phyloP scores from a whole-genome alignment of 2,797 vertebrate species.

The Diplodus sargus region DNA sequence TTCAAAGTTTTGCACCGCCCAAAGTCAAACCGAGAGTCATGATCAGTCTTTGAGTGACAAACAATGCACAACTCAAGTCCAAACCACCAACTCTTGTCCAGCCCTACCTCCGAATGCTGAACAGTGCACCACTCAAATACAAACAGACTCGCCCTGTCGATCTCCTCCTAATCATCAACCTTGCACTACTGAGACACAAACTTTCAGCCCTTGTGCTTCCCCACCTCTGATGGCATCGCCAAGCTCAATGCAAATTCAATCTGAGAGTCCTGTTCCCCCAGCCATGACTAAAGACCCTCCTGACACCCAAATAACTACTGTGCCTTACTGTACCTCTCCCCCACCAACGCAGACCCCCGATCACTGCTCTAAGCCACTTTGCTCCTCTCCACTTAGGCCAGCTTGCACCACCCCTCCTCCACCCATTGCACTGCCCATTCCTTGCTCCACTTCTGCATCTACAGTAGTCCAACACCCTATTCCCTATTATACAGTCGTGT shows the following conservation, averaged over 20 bases:
- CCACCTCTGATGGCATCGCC: slow-evolving; percentile 30
- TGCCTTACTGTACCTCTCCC: slow-evolving; percentile 80
- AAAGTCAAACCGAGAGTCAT: slow-evolving; percentile 72
- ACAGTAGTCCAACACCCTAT: slow-evolving; percentile 42
- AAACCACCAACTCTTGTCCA: slow-evolving; percentile 50
- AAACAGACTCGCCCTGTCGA: slow-evolving; percentile 58
- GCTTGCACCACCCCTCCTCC: slow-evolving; percentile 44
- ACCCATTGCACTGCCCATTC: slow-evolving; percentile 27
- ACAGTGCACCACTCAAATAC: slow-evolving; percentile 56
- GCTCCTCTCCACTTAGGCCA: slow-evolving; percentile 60
- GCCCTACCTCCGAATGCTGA: slow-evolving; percentile 61
- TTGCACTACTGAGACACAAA: slow-evolving; percentile 65
- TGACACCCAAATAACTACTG: slow-evolving; percentile 67
- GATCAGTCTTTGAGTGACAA: slow-evolving; percentile 57
- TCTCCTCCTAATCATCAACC: slow-evolving; percentile 44
- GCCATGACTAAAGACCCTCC: slow-evolving; percentile 50
- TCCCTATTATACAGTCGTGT: slow-evolving; percentile 72
- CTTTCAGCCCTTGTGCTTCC: slow-evolving; percentile 60
- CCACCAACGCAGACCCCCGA: slow-evolving; percentile 58
- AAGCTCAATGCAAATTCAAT: slow-evolving; percentile 51
- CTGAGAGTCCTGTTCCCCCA: slow-evolving; percentile 51
- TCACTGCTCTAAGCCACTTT: slow-evolving; percentile 49
- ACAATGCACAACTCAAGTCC: slow-evolving; percentile 61
- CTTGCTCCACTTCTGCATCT: slow-evolving; percentile 49
- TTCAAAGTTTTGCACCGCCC: slow-evolving; percentile 69